Evolutionary conservation across 2,797 vertebrate species (phyloP), one percentile per base, ranked within the genome.

Genomic region (Phoeniculus purpureus): DNA sequence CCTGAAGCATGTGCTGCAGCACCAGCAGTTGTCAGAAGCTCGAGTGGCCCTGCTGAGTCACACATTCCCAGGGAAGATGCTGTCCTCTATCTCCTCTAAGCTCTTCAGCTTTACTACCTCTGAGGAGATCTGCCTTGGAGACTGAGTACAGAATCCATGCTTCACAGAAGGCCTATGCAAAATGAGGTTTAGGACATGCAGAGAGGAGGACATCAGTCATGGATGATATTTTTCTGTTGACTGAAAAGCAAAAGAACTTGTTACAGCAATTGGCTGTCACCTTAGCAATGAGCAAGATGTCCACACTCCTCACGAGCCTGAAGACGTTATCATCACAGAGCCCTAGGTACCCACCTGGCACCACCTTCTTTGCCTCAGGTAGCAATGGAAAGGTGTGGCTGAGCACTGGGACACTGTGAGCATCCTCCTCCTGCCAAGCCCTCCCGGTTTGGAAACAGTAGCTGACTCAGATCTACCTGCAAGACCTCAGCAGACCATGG

Each of bases 11-110:
- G 10, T 48, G 9, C 11, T 31, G 50, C 29, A 61, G 58, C 31
- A 50, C 20, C 59, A 64, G 40, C 26, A 37, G 43, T 12, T 23
- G 29, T 65, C 51, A 75, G 43, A 86, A 20, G 50, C n/a, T 73
- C 0, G 0, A 37, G 15, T 45, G 47, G 18, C 43, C 26, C 47
- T 61, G 26, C 51, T 1, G 2, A 48, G 47, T 51, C 34, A 50
- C 5, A 15, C 0, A 0, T 37, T 78, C 14, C 40, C n/a, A 8
- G 9, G 6, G 43, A 12, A 0, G 29, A n/a, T 58, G 37, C 37
- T 40, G 23, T 90, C 45, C 20, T 82, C 55, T 55, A 52, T 54
- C 37, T 73, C 47, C 9, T 70, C 60, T 66, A 40, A 87, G 29
- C 11, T 77, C 15, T 81, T 34, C 61, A 74, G 32, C 29, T 66